Conservation (phyloP, 2,888 invertebrate species). For the Diloba caeruleocephala region DNA sequence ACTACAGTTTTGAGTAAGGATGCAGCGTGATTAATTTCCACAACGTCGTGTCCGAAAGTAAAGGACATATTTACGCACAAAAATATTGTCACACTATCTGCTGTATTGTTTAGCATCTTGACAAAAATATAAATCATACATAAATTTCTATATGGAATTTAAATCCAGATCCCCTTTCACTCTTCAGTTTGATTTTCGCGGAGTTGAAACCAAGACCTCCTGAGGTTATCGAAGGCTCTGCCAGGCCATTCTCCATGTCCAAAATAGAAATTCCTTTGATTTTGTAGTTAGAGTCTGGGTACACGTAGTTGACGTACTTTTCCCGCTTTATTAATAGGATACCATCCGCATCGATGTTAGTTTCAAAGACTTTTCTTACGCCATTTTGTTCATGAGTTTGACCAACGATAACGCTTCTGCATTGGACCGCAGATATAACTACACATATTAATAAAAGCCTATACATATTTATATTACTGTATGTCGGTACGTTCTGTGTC, state of each 20-base stretch:
- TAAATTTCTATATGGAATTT: constrained; percentile 78
- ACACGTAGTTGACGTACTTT: constrained; percentile 70
- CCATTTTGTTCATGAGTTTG: constrained; percentile 69
- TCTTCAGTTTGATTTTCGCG: constrained; percentile 81
- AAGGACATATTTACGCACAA: too few relatives aligned
- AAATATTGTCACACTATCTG: too few relatives aligned
- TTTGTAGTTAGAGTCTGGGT: constrained; percentile 66
- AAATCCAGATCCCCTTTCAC: constrained; percentile 78
- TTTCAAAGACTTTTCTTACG: constrained; percentile 72
- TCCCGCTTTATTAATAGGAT: constrained; percentile 74
- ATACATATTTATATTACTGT: constrained; percentile 30
- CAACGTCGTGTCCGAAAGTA: too few relatives aligned
- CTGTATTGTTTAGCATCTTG: neutral
- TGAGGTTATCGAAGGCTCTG: constrained; percentile 75
- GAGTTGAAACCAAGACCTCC: constrained; percentile 80
- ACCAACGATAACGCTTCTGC: constrained; percentile 74
- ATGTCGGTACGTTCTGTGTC: constrained; percentile 9
- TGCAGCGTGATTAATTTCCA: too few relatives aligned
- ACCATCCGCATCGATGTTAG: constrained; percentile 54
- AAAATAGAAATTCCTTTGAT: constrained; percentile 83
- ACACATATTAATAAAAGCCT: constrained; percentile 53
- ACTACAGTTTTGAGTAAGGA: too few relatives aligned
- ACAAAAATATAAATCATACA: constrained; percentile 62
- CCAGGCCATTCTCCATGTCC: constrained; percentile 76
- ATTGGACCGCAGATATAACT: constrained; percentile 55